These are phyloP conservation scores for Mobula hypostoma DNA, from an alignment of 2,113 vertebrate genomes.

Conservation along the genomic window DNA sequence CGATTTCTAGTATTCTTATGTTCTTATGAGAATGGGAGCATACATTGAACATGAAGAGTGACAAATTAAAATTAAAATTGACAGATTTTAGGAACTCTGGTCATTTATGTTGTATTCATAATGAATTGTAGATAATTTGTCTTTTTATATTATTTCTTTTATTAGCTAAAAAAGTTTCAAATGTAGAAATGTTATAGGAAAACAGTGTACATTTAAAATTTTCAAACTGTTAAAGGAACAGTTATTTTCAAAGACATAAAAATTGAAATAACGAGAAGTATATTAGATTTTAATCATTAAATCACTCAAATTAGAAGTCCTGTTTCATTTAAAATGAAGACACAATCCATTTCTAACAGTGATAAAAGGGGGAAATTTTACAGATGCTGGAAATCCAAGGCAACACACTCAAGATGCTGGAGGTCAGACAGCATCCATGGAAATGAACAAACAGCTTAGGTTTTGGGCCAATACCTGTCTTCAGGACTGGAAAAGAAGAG, in stretches of 20 bases:
- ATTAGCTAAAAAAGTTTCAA: neutral
- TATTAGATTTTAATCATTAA: neutral
- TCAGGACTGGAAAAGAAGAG: too few species aligned
- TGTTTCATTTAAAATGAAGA: neutral
- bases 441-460: too few species aligned
- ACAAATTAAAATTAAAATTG: neutral
- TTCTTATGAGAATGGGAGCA: too few species aligned
- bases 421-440: too few species aligned
- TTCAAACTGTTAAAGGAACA: neutral
- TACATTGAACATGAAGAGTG: neutral
- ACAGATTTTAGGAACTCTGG: neutral
- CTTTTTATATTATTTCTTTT: neutral
- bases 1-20: too few species aligned
- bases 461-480: too few species aligned
- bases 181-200: neutral
- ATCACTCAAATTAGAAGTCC: neutral
- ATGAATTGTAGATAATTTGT: neutral
- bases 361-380: neutral
- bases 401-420: too few species aligned
- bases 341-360: neutral
- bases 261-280: neutral
- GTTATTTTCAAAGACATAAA: neutral
- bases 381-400: too few species aligned
- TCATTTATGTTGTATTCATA: neutral
- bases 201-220: neutral